A percentile compares a stretch with the other conserved stretches of the same genome.
phyloP scores from a whole-genome alignment of 1,140 invertebrate genomes.

The Caenorhabditis briggsae region DNA sequence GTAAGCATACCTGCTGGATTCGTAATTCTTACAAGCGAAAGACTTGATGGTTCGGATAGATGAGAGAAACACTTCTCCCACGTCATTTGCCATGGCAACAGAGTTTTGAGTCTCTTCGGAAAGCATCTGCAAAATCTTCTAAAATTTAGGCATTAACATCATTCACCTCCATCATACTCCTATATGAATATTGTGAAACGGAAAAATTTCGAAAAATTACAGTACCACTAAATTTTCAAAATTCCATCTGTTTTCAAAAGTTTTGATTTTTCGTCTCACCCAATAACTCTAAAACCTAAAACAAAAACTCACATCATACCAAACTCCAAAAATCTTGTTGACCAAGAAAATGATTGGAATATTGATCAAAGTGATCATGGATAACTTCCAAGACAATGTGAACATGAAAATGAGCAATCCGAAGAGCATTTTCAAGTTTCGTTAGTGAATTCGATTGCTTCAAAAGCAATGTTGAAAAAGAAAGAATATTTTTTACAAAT shows the following conservation, averaged over 20 bases:
- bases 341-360: slow-evolving; percentile 79
- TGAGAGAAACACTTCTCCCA: slow-evolving; percentile 78
- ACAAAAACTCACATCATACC: slow-evolving; percentile 78
- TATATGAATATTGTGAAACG: no score
- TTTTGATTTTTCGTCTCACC: no score
- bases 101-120: slow-evolving; percentile 78
- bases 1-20: slow-evolving; percentile 64
- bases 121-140: slow-evolving; percentile 73
- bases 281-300: no score
- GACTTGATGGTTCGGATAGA: slow-evolving; percentile 78
- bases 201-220: not conserved
- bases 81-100: slow-evolving; percentile 79
- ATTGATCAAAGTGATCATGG: slow-evolving; percentile 79
- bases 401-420: slow-evolving; percentile 79
- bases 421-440: slow-evolving; percentile 72
- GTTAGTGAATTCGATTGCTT: no score
- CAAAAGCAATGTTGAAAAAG: no score
- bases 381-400: slow-evolving; percentile 79
- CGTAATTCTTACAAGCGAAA: slow-evolving; percentile 78
- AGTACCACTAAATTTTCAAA: slow-evolving; percentile 60
- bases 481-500: no score
- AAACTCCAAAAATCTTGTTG: slow-evolving; percentile 79
- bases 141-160: no score
- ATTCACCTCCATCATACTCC: no score
- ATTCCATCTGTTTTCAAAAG: slow-evolving; percentile 77